A percentile compares a stretch with the other conserved stretches of the same genome.
Evolutionary conservation across 1,140 invertebrate species (phyloP).

Genomic region (Lordiphosa collinella): DNA sequence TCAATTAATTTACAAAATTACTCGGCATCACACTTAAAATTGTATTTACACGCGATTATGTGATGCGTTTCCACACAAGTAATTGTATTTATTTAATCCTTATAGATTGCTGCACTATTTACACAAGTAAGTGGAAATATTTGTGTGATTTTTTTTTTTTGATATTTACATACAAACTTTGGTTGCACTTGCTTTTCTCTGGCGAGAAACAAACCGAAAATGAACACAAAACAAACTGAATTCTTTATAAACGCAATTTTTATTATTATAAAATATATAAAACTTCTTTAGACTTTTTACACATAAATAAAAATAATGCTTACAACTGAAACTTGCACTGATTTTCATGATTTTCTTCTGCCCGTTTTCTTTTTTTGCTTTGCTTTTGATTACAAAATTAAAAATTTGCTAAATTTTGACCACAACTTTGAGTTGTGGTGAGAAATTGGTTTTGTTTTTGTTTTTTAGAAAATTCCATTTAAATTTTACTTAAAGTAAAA

Average conservation of each 20-base stretch:
- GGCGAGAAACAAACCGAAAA: not conserved
- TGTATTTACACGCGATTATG: slow-evolving; percentile 64
- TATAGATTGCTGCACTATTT: slow-evolving; percentile 33
- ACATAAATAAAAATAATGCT: slow-evolving; percentile 74
- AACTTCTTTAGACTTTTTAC: slow-evolving; percentile 63
- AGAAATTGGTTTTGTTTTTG: slow-evolving; percentile 11
- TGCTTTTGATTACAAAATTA: slow-evolving; percentile 41
- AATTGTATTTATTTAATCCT: slow-evolving; percentile 28
- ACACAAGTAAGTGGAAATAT: slow-evolving; percentile 34
- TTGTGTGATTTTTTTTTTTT: slow-evolving; percentile 12
- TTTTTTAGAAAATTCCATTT: slow-evolving; percentile 41
- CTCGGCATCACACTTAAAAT: slow-evolving; percentile 38
- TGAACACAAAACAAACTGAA: slow-evolving; percentile 14
- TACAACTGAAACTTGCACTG: slow-evolving; percentile 75
- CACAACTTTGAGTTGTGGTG: slow-evolving; percentile 21
- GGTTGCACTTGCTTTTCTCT: slow-evolving; percentile 16
- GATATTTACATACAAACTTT: slow-evolving; percentile 43
- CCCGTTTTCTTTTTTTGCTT: slow-evolving; percentile 26
- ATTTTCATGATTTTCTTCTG: slow-evolving; percentile 30
- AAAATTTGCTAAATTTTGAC: slow-evolving; percentile 73
- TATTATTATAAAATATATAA: slow-evolving; percentile 77
- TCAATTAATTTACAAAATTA: slow-evolving; percentile 66
- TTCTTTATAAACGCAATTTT: slow-evolving; percentile 71
- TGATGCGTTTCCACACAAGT: slow-evolving; percentile 47
- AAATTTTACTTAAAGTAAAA: slow-evolving; percentile 75